Base-by-base conservation (phyloP, 2,113 vertebrate species). In the Nanorana parkeri region DNA sequence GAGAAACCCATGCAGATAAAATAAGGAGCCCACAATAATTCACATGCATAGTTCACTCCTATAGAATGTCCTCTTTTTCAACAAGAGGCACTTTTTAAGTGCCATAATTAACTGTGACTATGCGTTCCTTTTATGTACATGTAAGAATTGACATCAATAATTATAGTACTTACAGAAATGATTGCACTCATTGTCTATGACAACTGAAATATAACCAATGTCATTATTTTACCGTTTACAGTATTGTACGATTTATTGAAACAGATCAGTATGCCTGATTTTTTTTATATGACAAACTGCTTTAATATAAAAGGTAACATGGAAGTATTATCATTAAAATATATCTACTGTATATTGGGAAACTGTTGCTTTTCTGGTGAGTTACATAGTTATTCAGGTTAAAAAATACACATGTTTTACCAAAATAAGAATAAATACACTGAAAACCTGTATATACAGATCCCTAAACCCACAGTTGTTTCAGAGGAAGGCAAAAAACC, bases 71-170 rank as follows among this genome's bases (percentile, higher is more conserved):
- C 52, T 23, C 17, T 54, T 6, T 64, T 72, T 72, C n/a, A 23
- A 60, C 20, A n/a, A 26, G 26, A 67, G 56, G 19, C 24, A 8
- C 3, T 54, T 64, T 60, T 47, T 17, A 81, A 81, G 61, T 65
- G 69, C 47, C 52, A n/a, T 81, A 81, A 81, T 81, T 73, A 73
- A 54, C 36, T 65, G 26, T 55, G 24, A 73, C 73, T 74, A 81
- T 81, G 78, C 72, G 68, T 74, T 81, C 47, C 17, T 23, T 52
- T 71, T 66, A 24, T 81, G n/a, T 56, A 81, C 65, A 81, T 63
- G 55, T 73, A 11, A 17, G 7, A 74, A 74, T 41, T 74, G 60
- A 41, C 60, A 81, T 26, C 7, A 17, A 68, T 63, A 61, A 73
- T 65, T 81, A 60, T 28, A 2, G 15, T 17, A 0, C 64, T 20